These are phyloP conservation scores for Chelon auratus DNA, from an alignment of 2,797 vertebrate genomes.

Conservation along the genomic window DNA sequence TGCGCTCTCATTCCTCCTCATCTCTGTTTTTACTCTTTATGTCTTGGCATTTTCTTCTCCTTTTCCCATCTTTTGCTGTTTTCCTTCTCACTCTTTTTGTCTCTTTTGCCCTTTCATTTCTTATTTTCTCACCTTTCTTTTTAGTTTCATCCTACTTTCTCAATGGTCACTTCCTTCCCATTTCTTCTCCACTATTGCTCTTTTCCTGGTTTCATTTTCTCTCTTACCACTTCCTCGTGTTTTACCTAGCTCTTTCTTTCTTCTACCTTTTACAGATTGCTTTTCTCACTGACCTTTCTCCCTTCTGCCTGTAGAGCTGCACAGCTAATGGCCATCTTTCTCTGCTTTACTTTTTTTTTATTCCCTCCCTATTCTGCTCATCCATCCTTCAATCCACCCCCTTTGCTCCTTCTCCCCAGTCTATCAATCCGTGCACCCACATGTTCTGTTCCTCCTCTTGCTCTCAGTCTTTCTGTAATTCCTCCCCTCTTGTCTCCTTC, in stretches of 20 bases:
- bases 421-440: conserved; percentile 13
- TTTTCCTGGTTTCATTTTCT: conserved; percentile 9
- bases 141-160: neutral
- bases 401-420: conserved; percentile 20
- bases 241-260: conserved; percentile 31
- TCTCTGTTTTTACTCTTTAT: conserved; percentile 19
- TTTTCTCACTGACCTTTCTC: conserved; percentile 67
- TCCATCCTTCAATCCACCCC: conserved; percentile 32
- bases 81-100: conserved; percentile 15
- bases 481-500: conserved; percentile 39
- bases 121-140: neutral
- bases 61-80: conserved; percentile 4
- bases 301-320: conserved; percentile 37
- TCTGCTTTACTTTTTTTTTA: conserved; percentile 8
- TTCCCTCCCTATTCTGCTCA: conserved; percentile 28
- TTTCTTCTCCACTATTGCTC: conserved; percentile 9
- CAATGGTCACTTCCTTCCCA: neutral
- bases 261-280: conserved; percentile 61
- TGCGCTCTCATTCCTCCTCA: conserved; percentile 35
- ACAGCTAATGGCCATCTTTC: conserved; percentile 50
- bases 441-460: conserved; percentile 9
- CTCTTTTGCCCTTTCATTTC: neutral
- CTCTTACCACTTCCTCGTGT: conserved; percentile 12
- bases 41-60: conserved; percentile 20
- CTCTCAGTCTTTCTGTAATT: conserved; percentile 21